Percentiles rank a stretch among this genome's conserved stretches.
phyloP scores from a whole-genome alignment of 2,113 vertebrate genomes.

The Callaeas wilsoni region DNA sequence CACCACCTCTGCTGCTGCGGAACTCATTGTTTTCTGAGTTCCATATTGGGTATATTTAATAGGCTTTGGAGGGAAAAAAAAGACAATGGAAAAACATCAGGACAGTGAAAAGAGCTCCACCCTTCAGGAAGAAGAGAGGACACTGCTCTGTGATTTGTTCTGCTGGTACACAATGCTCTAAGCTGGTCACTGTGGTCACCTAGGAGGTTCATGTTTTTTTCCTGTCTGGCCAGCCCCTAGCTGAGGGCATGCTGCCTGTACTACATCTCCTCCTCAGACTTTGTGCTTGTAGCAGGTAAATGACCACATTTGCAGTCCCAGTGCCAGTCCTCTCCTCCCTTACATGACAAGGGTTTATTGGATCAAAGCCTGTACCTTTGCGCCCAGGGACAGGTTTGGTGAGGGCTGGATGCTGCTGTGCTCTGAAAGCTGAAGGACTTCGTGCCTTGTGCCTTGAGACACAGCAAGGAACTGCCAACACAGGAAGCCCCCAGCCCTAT shows the following conservation, averaged over 20 bases:
- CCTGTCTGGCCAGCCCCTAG: background rate
- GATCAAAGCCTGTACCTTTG: background rate
- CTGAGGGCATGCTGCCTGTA: background rate
- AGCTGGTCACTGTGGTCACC: background rate
- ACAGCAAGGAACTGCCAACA: background rate
- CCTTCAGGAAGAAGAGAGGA: background rate
- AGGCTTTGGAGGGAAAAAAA: background rate
- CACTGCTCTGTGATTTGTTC: background rate
- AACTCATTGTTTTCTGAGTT: background rate
- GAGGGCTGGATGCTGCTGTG: background rate
- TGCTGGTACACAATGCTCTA: background rate
- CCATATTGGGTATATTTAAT: background rate
- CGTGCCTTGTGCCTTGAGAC: background rate
- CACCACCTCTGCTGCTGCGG: background rate
- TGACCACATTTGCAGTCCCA: accelerated
- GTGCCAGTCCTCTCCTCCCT: background rate
- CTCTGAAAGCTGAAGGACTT: background rate
- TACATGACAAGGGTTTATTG: background rate
- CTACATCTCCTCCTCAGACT: background rate
- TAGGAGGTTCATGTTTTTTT: background rate
- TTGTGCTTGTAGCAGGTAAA: background rate
- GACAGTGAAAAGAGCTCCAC: background rate
- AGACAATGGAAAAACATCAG: background rate
- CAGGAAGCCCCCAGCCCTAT: background rate
- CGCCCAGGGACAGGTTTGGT: background rate